phyloP scores from a whole-genome alignment of 2,888 invertebrate species.

The Callimorpha dominula region DNA sequence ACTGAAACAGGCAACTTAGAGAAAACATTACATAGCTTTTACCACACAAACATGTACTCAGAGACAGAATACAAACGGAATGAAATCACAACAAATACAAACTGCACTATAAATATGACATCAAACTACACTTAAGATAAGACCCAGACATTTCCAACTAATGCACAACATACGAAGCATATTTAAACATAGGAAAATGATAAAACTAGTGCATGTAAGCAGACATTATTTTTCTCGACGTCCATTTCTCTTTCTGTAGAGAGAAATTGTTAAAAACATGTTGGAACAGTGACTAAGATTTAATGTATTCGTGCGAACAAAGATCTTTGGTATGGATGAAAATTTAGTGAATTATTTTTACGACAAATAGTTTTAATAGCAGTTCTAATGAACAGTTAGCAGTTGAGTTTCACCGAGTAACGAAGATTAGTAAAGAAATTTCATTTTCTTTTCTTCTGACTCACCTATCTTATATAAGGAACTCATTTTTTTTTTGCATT shows the following conservation, averaged over 20 bases:
- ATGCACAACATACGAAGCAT: conserved; percentile 38
- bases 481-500: background rate
- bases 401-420: background rate
- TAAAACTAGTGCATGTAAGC: conserved; percentile 47
- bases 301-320: conserved; percentile 7
- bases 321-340: conserved; percentile 1
- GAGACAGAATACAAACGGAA: conserved; percentile 24
- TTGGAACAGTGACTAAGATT: conserved; percentile 20
- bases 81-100: conserved; percentile 35
- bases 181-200: conserved; percentile 54
- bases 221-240: conserved; percentile 52
- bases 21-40: conserved; percentile 10
- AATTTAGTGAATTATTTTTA: conserved; percentile 1
- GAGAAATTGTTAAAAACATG: conserved; percentile 44
- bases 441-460: background rate
- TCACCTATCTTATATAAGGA: background rate
- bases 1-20: background rate
- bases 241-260: conserved; percentile 52
- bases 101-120: conserved; percentile 42
- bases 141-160: conserved; percentile 47
- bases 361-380: background rate
- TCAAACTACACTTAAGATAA: conserved; percentile 42
- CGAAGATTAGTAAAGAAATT: background rate
- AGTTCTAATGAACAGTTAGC: too few species aligned
- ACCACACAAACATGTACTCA: conserved; percentile 11